Evolutionary conservation across 2,113 vertebrate genomes (phyloP), one percentile per base, ranked within the genome.

Genomic region (Bubo scandiacus): DNA sequence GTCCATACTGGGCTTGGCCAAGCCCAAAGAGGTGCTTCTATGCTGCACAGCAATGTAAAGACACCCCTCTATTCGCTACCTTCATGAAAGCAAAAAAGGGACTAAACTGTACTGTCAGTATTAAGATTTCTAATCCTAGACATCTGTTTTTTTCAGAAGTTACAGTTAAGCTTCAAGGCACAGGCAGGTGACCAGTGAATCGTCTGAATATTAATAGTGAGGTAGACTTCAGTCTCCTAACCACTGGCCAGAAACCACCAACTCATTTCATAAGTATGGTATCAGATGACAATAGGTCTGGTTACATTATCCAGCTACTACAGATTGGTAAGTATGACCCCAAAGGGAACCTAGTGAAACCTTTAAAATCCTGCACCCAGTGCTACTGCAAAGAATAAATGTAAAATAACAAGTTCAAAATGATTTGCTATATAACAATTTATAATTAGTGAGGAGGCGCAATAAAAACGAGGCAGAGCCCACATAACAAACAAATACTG

Each of bases 401-500:
- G 16, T 51, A 90, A 96, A 88, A 93, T 85, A 92, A 81, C 19
- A 57, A 8, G 30, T 91, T 89, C 55, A 55, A 58, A 78, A 91
- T 43, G 6, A 92, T 81, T 81, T 95, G 72, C 86, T 91, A 43
- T 47, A 25, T 47, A 91, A 42, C 36, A 87, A 92, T 67, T 91
- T 68, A 63, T 75, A 89, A 85, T 81, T 68, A 81, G 70, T 18
- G 23, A 94, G 83, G 77, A 89, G 67, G 81, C 7, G 5, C 61
- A 85, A 79, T 57, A 87, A 95, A 89, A 89, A 73, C 38, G 34
- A 93, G 70, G 66, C 58, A 89, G 54, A 87, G 54, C 30, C 84
- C 59, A 89, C 43, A 65, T 40, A 87, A 57, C 36, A 82, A 93
- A 89, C 74, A 92, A 95, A 94, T 91, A 96, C 84, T 72, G 59